Base-by-base conservation (phyloP, 2,113 vertebrate genomes). In the Trochalopteron elliotii region DNA sequence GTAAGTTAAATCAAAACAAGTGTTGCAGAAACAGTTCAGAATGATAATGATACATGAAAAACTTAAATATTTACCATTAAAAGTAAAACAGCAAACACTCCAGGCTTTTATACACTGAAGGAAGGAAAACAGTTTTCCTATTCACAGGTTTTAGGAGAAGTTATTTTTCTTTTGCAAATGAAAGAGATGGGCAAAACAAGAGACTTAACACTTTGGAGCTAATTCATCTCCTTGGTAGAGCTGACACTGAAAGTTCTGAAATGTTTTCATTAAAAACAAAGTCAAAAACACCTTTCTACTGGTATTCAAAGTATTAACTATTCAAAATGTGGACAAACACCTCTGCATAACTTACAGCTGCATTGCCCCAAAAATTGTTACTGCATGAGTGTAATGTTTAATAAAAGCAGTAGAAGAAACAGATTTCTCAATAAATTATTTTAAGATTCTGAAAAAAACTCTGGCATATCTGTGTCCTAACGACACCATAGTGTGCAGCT, bases 301-400 rank as follows among this genome's bases (percentile, higher is more conserved):
- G 28, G 11, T 40, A 45, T 53, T 70, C 20, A 13, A 91, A 88
- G 9, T 6, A 19, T 11, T 24, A 60, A 35, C 27, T 31, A 42
- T 15, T 84, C 18, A 3, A 83, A 82, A 6, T 7, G 9, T 30
- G 28, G 52, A 52, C 21, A 59, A 79, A 64, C 14, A 15, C 25
- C 9, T 59, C 18, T 30, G 24, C 12, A 4, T 45, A 72, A 61
- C n/a, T 74, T 59, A 15, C 2, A 79, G 31, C 24, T 40, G 4
- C 30, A 30, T 21, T 64, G 33, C 11, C 47, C 35, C 31, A 67
- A 13, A 13, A 65, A 50, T 7, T 10, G 28, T 30, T 28, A 67
- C 25, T 59, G 20, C 35, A 33, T 0, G 0, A 57, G 2, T 7
- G 8, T 11, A 68, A 37, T 10, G 23, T 65, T 57, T 89, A 9